Evolutionary conservation across 2,113 vertebrate genomes (phyloP), one percentile per base, ranked within the genome.

Genomic region (Smithornis capensis): DNA sequence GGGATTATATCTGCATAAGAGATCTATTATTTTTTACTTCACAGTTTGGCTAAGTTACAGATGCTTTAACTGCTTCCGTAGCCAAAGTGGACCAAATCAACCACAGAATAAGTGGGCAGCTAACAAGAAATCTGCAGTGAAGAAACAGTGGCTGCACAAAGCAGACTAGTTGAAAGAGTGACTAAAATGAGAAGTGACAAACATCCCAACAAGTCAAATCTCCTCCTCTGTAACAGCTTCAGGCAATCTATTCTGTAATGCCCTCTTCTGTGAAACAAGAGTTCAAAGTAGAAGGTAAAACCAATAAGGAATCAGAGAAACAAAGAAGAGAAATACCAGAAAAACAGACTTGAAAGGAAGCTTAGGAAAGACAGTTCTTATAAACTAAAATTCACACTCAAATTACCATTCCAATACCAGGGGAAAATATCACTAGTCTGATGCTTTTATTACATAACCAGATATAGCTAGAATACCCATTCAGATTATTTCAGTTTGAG

Each of bases 401-500:
- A 42, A 47, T 42, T 64, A 28, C 38, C 10, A 35, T 87, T 85
- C 29, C 65, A 64, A 38, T 65, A 60, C 45, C 53, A 31, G 22
- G 7, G n/a, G 42, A 42, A 69, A 90, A 65, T 49, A 80, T 9
- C 14, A 47, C n/a, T 76, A n/a, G 15, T 62, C 47, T 59, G 23
- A 84, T 78, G 45, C 21, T 59, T 73, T 63, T 63, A 47, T 91
- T 92, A 70, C 27, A 38, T 86, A 89, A 84, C 37, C 55, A 94
- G 38, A 70, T 59, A 35, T 9, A 84, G 42, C 29, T 62, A 47
- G 68, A 70, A 45, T 50, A 78, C 4, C 42, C 77, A 67, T 83
- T 74, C 73, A 87, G 28, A 67, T 69, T 80, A 62, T 87, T 96
- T 83, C 64, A 89, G 35, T 81, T 70, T 59, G 56, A 92, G 77